Conservation (phyloP, 2,888 invertebrate species). For the Melanophora roralis region DNA sequence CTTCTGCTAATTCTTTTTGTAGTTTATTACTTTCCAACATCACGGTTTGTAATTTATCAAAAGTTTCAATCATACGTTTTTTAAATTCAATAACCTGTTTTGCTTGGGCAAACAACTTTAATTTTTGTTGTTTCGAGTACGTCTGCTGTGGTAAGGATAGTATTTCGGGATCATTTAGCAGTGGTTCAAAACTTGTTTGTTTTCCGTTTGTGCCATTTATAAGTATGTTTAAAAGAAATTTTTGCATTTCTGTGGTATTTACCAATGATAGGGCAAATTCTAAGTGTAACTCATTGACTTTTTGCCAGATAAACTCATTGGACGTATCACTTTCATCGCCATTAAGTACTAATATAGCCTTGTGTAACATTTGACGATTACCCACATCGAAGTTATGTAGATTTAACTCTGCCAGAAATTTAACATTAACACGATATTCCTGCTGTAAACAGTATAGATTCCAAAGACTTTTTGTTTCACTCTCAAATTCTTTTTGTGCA, state of each 20-base stretch:
- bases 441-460: conserved; percentile 71
- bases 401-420: conserved; percentile 66
- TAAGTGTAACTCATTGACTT: conserved; percentile 51
- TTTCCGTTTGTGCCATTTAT: conserved; percentile 66
- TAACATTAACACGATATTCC: conserved; percentile 67
- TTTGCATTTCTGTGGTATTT: conserved; percentile 72
- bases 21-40: conserved; percentile 65
- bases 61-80: conserved; percentile 71
- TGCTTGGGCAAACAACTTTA: conserved; percentile 69
- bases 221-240: conserved; percentile 68
- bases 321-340: conserved; percentile 46
- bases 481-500: conserved; percentile 70
- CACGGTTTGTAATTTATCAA: conserved; percentile 71
- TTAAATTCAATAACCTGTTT: conserved; percentile 70
- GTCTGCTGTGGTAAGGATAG: conserved; percentile 29
- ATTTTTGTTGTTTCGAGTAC: conserved; percentile 29
- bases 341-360: conserved; percentile 57
- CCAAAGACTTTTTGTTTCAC: conserved; percentile 70
- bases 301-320: conserved; percentile 46
- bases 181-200: conserved; percentile 58
- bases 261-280: conserved; percentile 63
- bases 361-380: conserved; percentile 51
- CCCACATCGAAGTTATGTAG: conserved; percentile 65
- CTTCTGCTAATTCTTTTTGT: conserved; percentile 8
- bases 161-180: conserved; percentile 67